A percentile compares a stretch with the other conserved stretches of the same genome.
Conservation (phyloP, 2,113 vertebrate genomes). For the Uria lomvia region DNA sequence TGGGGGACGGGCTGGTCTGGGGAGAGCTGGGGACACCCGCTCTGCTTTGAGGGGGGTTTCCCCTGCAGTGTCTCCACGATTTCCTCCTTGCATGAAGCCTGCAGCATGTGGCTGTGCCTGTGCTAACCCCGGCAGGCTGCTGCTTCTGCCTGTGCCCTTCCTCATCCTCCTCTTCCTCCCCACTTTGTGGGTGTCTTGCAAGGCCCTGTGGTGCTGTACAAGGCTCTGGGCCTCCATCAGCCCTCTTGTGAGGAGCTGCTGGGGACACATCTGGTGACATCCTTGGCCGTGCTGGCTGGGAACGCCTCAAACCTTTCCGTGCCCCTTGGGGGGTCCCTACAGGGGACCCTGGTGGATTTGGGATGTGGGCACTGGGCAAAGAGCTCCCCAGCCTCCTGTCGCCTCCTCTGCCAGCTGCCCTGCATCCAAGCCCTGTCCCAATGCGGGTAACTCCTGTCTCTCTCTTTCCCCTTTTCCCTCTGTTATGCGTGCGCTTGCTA, state of each 20-base stretch:
- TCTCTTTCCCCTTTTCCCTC: slow-evolving; percentile 70
- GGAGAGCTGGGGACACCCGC: neutral
- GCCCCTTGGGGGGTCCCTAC: neutral
- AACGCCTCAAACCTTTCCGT: neutral
- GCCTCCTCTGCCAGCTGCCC: neutral
- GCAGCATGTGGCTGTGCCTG: slow-evolving; percentile 51
- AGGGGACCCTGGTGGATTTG: neutral
- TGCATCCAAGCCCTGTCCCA: slow-evolving; percentile 36
- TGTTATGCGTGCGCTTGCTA: slow-evolving; percentile 78
- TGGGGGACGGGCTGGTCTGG: neutral
- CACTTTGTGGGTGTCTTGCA: neutral
- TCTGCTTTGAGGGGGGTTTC: neutral
- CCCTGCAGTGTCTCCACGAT: slow-evolving; percentile 17
- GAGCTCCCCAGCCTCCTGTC: neutral
- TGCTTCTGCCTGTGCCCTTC: neutral
- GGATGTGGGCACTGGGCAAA: neutral
- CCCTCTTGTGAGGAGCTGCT: neutral
- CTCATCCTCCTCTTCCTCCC: neutral
- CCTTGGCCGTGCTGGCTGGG: neutral
- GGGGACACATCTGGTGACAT: neutral
- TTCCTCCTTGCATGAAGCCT: slow-evolving; percentile 55
- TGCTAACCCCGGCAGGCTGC: slow-evolving; percentile 30
- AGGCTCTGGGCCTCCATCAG: neutral
- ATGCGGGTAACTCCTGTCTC: slow-evolving; percentile 69
- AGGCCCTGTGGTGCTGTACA: neutral